phyloP scores from a whole-genome alignment of 2,113 vertebrate genomes.

The Pontoporia blainvillei region DNA sequence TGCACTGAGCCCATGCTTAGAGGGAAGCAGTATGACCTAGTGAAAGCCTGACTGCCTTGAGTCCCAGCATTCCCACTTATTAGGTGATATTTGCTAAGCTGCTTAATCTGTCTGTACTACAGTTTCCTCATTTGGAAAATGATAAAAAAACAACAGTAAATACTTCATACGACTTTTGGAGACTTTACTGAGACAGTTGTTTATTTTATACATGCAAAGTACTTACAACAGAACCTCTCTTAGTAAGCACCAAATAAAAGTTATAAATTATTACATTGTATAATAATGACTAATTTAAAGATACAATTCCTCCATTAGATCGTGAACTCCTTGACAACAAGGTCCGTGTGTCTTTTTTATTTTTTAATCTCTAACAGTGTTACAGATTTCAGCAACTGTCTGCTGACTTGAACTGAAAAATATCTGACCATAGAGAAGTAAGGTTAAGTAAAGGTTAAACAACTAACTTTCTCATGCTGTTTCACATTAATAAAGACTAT shows the following conservation, averaged over 20 bases:
- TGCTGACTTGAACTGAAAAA: neutral
- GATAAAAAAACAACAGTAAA: neutral
- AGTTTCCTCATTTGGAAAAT: neutral
- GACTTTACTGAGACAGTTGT: neutral
- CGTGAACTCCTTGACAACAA: neutral
- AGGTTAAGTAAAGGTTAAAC: neutral
- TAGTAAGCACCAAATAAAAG: neutral
- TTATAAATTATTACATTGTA: neutral
- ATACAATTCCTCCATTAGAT: neutral
- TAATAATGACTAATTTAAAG: neutral
- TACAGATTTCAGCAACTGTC: neutral
- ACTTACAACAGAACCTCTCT: neutral
- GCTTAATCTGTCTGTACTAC: neutral
- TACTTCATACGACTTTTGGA: neutral
- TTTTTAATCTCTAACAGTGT: neutral
- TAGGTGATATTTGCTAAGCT: neutral
- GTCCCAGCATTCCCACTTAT: neutral
- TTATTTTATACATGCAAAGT: neutral
- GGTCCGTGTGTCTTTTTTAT: neutral
- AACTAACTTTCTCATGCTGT: neutral
- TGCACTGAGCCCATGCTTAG: neutral
- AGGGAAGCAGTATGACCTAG: neutral
- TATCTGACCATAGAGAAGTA: neutral
- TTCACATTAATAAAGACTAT: neutral
- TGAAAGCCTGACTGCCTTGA: neutral